Evolutionary conservation across 2,888 invertebrate genomes (phyloP).

Genomic region (Eurois occulta): DNA sequence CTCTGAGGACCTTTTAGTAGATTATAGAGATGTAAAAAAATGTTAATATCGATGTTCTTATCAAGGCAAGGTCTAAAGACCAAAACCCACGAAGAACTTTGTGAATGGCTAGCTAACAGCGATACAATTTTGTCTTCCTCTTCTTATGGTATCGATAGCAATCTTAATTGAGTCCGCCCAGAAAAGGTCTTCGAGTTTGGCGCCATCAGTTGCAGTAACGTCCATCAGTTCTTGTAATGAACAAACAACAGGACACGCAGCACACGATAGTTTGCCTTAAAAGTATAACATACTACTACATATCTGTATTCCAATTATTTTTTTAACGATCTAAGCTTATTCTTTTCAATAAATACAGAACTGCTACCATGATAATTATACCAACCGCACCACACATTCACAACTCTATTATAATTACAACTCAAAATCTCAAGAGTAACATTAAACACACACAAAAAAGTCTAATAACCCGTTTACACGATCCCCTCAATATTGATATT

Average conservation of each 20-base stretch:
- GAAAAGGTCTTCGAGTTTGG: not conserved
- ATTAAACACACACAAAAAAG: slow-evolving; percentile 54
- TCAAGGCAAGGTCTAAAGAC: not conserved
- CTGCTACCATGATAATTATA: not conserved
- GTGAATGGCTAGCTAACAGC: not conserved
- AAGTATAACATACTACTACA: not conserved
- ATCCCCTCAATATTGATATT: slow-evolving; percentile 71
- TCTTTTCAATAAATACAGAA: not conserved
- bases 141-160: not conserved
- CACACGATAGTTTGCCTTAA: not conserved
- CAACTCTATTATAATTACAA: slow-evolving; percentile 10
- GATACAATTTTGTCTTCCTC: not conserved
- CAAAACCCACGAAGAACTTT: not conserved
- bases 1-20: not conserved
- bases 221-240: not conserved
- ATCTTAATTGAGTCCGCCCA: not conserved
- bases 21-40: not conserved
- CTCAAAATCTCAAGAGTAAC: slow-evolving; percentile 44
- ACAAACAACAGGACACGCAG: not conserved
- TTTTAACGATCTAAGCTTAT: not conserved
- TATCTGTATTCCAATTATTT: not conserved
- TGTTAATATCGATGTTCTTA: not conserved
- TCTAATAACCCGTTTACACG: slow-evolving; percentile 64
- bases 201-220: not conserved
- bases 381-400: slow-evolving; percentile 4